phyloP scores from a whole-genome alignment of 2,113 vertebrate species.

The Rhagologus leucostigma region DNA sequence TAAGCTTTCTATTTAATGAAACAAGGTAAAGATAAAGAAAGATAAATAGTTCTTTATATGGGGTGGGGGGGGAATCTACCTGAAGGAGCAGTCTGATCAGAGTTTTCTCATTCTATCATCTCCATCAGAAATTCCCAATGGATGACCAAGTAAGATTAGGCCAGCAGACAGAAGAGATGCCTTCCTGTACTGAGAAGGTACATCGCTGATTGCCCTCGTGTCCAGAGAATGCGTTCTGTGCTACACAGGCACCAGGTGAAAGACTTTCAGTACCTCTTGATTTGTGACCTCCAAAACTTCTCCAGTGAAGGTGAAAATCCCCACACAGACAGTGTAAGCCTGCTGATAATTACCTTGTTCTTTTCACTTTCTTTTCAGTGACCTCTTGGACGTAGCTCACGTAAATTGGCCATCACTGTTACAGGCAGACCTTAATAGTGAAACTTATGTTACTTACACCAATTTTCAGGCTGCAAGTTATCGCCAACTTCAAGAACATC shows the following conservation, averaged over 20 bases:
- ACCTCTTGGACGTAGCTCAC: neutral
- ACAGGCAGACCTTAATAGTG: neutral
- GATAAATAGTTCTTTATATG: neutral
- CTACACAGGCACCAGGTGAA: neutral
- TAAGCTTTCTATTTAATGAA: neutral
- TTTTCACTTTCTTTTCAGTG: neutral
- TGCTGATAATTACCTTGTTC: neutral
- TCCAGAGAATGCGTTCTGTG: neutral
- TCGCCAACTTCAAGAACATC: neutral
- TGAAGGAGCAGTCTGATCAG: neutral
- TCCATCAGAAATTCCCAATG: neutral
- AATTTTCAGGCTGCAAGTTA: neutral
- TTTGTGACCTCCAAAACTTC: neutral
- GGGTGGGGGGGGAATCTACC: fast-evolving
- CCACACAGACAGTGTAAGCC: neutral
- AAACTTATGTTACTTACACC: neutral
- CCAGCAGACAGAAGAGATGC: neutral
- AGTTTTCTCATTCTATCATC: neutral
- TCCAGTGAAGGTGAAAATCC: neutral
- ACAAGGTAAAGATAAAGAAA: neutral
- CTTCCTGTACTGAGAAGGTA: neutral
- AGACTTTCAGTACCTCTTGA: neutral
- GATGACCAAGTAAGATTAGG: neutral
- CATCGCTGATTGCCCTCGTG: fast-evolving
- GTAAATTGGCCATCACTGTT: neutral